phyloP scores from a whole-genome alignment of 1,140 invertebrate species.

The Drosophila virilis region DNA sequence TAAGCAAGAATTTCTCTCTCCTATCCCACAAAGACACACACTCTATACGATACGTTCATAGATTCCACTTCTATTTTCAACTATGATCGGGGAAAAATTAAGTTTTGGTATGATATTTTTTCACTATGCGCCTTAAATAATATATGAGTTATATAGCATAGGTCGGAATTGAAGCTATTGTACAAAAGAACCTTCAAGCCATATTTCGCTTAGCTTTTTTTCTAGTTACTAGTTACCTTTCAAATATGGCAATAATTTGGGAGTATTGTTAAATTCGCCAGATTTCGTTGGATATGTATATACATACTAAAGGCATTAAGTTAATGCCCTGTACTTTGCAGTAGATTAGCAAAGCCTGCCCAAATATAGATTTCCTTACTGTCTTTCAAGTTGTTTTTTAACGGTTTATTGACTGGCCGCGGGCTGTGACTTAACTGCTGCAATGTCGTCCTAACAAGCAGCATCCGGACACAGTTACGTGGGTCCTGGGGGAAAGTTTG shows the following conservation, averaged over 20 bases:
- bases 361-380: constrained; percentile 34
- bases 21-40: too few species aligned
- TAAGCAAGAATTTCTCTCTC: too few species aligned
- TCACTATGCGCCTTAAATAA: too few species aligned
- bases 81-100: too few species aligned
- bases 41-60: too few species aligned
- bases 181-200: too few species aligned
- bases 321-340: not conserved
- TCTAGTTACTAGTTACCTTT: too few species aligned
- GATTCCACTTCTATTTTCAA: too few species aligned
- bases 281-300: not conserved
- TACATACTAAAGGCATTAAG: not conserved
- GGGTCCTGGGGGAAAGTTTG: constrained; percentile 14
- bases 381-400: constrained; percentile 64
- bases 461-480: constrained; percentile 45
- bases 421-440: constrained; percentile 76
- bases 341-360: constrained; percentile 13
- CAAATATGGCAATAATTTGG: not conserved
- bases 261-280: not conserved
- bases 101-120: too few species aligned
- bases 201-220: too few species aligned
- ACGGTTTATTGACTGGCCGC: constrained; percentile 80
- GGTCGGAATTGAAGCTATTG: too few species aligned
- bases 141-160: too few species aligned
- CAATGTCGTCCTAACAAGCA: constrained; percentile 73